A percentile compares a stretch with the other conserved stretches of the same genome.
phyloP scores from a whole-genome alignment of 2,113 vertebrate species.

The Alexandromys fortis region DNA sequence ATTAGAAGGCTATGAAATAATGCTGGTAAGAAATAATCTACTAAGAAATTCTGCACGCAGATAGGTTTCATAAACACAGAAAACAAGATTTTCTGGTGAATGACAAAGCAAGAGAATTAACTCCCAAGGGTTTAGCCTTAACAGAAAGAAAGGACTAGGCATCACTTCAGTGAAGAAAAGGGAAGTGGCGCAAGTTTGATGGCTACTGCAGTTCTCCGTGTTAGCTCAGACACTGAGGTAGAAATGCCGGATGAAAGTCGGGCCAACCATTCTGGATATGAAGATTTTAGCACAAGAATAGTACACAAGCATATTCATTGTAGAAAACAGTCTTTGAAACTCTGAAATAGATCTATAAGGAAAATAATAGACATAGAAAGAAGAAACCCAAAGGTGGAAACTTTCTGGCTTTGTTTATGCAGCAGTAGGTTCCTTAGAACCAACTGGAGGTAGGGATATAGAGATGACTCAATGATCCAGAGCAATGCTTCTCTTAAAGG shows the following conservation, averaged over 20 bases:
- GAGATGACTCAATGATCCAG: not conserved
- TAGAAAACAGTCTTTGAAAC: constrained; percentile 8
- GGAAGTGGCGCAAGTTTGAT: not conserved
- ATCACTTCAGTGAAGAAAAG: not conserved
- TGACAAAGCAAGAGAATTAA: not conserved
- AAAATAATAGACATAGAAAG: not conserved
- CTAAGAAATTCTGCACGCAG: not conserved
- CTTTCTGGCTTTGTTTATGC: not conserved
- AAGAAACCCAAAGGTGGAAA: not conserved
- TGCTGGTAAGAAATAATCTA: not conserved
- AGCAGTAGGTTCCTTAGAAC: not conserved
- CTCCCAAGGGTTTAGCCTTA: not conserved
- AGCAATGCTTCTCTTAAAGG: not conserved
- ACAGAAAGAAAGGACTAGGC: not conserved
- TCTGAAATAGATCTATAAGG: not conserved
- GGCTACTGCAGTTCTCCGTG: not conserved
- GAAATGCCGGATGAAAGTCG: not conserved
- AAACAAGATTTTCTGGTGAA: not conserved
- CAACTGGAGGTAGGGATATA: too few species aligned
- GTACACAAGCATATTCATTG: not conserved
- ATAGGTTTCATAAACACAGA: not conserved
- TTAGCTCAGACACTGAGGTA: not conserved
- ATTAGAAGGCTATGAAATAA: not conserved
- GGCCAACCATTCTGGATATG: not conserved
- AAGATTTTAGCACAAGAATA: not conserved